A percentile compares a stretch with the other conserved stretches of the same genome.
These are phyloP conservation scores for Drosophila antonietae DNA, from an alignment of 2,888 invertebrate species.

Conservation along the genomic window DNA sequence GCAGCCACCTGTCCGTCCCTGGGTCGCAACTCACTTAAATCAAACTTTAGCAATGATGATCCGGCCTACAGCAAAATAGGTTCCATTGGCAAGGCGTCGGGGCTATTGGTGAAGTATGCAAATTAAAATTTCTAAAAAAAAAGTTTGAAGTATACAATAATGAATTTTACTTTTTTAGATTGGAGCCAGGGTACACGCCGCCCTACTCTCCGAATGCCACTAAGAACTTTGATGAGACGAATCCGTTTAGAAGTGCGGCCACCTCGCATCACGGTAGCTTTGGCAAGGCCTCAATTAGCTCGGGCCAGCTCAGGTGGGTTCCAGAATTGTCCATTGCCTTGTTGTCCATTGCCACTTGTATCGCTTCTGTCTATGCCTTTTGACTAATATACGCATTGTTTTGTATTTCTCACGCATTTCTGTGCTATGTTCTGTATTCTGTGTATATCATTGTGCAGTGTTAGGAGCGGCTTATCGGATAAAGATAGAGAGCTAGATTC, in stretches of 20 bases:
- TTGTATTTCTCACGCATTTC: slow-evolving; percentile 62
- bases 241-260: slow-evolving; percentile 82
- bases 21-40: slow-evolving; percentile 84
- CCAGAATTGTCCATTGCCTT: slow-evolving; percentile 16
- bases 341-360: slow-evolving; percentile 37
- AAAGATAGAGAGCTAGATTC: slow-evolving; percentile 89
- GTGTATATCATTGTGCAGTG: slow-evolving; percentile 78
- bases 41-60: slow-evolving; percentile 84
- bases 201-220: slow-evolving; percentile 81
- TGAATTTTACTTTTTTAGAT: slow-evolving; percentile 50
- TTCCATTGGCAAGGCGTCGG: slow-evolving; percentile 85
- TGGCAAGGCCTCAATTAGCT: slow-evolving; percentile 85
- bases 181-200: slow-evolving; percentile 80
- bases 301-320: slow-evolving; percentile 83
- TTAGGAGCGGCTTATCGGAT: slow-evolving; percentile 85
- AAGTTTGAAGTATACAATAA: neutral
- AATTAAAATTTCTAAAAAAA: neutral
- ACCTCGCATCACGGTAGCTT: slow-evolving; percentile 84
- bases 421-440: slow-evolving; percentile 54
- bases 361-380: slow-evolving; percentile 34
- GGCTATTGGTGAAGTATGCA: slow-evolving; percentile 83
- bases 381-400: slow-evolving; percentile 68
- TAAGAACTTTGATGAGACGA: slow-evolving; percentile 85
- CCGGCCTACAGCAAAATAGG: slow-evolving; percentile 84
- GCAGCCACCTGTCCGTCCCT: slow-evolving; percentile 79